phyloP scores from a whole-genome alignment of 2,888 invertebrate genomes.

The Leucophora obtusa region DNA sequence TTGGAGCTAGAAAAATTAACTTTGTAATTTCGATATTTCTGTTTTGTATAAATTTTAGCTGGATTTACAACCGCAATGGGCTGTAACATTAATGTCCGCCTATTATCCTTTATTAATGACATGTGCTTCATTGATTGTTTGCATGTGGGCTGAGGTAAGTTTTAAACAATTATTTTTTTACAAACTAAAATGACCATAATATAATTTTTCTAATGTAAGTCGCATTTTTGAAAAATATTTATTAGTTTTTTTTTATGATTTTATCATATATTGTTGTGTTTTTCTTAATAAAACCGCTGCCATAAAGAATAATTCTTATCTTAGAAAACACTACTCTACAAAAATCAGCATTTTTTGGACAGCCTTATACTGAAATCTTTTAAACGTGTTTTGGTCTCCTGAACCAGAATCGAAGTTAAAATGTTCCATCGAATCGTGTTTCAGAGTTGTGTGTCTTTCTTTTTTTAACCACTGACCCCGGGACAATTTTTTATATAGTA shows the following conservation, averaged over 20 bases:
- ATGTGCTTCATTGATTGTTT: constrained; percentile 93
- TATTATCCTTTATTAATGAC: constrained; percentile 94
- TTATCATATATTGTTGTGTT: not conserved
- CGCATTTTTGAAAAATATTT: not conserved
- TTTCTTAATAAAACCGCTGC: not conserved
- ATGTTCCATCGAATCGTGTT: too few relatives aligned
- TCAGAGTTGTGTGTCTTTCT: too few relatives aligned
- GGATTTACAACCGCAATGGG: constrained; percentile 90
- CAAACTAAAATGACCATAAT: not conserved
- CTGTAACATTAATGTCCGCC: constrained; percentile 90
- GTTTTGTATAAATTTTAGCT: constrained; percentile 80
- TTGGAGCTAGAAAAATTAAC: not conserved
- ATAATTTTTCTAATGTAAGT: not conserved
- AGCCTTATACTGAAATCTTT: too few relatives aligned
- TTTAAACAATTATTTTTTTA: not conserved
- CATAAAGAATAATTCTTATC: constrained; percentile 16
- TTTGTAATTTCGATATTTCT: not conserved
- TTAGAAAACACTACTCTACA: too few relatives aligned
- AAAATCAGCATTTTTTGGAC: too few relatives aligned
- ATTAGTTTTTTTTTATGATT: not conserved
- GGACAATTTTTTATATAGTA: too few relatives aligned
- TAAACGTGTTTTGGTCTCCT: too few relatives aligned
- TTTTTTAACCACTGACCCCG: too few relatives aligned
- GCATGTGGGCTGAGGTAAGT: constrained; percentile 96
- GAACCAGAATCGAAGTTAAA: too few relatives aligned